Conservation (phyloP, 2,113 vertebrate genomes). For the Columba janthina region DNA sequence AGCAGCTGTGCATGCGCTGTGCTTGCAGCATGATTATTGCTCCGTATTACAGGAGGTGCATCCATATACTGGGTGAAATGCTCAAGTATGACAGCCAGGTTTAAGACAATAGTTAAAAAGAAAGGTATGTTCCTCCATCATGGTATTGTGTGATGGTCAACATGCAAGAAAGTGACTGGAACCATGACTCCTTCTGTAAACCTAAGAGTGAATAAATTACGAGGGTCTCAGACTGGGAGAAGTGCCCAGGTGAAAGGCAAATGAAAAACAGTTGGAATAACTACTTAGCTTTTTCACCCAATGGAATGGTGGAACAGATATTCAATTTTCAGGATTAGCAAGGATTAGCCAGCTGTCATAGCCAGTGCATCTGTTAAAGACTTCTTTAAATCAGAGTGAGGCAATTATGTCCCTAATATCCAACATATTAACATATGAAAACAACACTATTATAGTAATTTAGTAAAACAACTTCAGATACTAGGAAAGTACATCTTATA, state of each 20-base stretch:
- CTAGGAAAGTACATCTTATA: not conserved
- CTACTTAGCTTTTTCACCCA: not conserved
- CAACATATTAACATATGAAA: not conserved
- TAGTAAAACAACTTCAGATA: not conserved
- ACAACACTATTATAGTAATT: not conserved
- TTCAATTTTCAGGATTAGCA: not conserved
- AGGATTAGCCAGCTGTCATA: not conserved
- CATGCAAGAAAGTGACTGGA: not conserved
- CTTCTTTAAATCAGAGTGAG: not conserved
- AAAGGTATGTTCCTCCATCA: not conserved
- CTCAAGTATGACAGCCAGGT: not conserved
- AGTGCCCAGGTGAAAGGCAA: not conserved
- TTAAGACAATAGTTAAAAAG: not conserved
- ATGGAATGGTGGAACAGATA: not conserved
- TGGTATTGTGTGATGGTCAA: fast-evolving
- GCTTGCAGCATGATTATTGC: not conserved
- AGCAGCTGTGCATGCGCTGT: not conserved
- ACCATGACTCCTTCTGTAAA: not conserved
- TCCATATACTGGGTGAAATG: not conserved
- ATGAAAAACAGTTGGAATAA: not conserved
- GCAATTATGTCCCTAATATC: not conserved
- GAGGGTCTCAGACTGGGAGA: not conserved
- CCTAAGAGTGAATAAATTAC: not conserved
- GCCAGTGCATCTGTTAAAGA: not conserved
- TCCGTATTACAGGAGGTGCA: not conserved